These are phyloP conservation scores for Gymnoscelis rufifasciata DNA, from an alignment of 2,888 invertebrate species.

Conservation along the genomic window DNA sequence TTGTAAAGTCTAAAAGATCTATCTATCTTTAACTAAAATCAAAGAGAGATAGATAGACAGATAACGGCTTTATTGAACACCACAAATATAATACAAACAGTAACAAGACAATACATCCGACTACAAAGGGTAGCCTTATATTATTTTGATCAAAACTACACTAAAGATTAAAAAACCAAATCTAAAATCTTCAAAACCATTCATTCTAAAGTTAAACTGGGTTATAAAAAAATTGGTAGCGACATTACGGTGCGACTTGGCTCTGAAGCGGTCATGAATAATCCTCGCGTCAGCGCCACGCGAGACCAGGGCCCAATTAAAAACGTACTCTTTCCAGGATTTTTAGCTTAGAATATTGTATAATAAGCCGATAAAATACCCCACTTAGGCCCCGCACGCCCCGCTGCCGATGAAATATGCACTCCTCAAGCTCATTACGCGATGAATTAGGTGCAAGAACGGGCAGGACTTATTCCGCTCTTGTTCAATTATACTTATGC, in stretches of 20 bases:
- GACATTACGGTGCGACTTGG: slow-evolving; percentile 61
- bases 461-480: slow-evolving; percentile 33
- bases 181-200: slow-evolving; percentile 28
- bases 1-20: too few species aligned
- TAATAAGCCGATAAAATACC: slow-evolving; percentile 79
- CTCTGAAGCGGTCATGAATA: slow-evolving; percentile 75
- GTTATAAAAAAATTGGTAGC: slow-evolving; percentile 49
- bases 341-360: slow-evolving; percentile 79
- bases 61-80: too few species aligned
- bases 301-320: slow-evolving; percentile 75
- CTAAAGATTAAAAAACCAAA: too few species aligned
- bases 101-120: too few species aligned
- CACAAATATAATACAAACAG: too few species aligned
- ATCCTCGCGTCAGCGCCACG: slow-evolving; percentile 73
- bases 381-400: slow-evolving; percentile 71
- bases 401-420: slow-evolving; percentile 72
- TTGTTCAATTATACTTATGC: background rate
- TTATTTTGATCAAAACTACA: too few species aligned
- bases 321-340: slow-evolving; percentile 78
- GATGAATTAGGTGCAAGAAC: slow-evolving; percentile 70
- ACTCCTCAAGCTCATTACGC: slow-evolving; percentile 71
- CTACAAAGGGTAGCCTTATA: too few species aligned
- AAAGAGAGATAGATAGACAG: too few species aligned
- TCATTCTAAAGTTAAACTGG: slow-evolving; percentile 29
- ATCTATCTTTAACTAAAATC: too few species aligned